Conservation (phyloP, 1,140 invertebrate species). For the Brachionus angularis region DNA sequence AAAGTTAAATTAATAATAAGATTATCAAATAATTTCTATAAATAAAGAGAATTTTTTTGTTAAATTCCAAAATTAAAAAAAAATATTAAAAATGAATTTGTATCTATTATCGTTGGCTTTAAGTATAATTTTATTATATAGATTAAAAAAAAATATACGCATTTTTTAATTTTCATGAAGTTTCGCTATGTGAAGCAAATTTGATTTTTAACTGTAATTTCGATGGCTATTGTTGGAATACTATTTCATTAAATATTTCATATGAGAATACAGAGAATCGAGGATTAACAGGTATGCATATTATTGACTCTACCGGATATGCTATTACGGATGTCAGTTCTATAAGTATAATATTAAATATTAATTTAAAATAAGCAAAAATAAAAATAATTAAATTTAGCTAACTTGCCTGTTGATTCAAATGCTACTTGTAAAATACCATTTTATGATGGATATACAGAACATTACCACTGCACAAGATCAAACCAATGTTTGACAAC, state of each 20-base stretch:
- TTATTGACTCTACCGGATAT: no score
- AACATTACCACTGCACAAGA: neutral
- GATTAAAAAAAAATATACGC: no score
- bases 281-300: no score
- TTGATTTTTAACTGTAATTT: conserved; percentile 1
- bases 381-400: neutral
- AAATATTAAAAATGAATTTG: no score
- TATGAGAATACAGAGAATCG: no score
- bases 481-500: neutral
- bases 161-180: no score
- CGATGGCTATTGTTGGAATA: neutral
- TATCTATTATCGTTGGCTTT: no score
- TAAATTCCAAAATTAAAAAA: no score
- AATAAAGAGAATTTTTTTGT: no score
- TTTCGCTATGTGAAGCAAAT: neutral
- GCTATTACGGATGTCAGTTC: neutral
- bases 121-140: no score
- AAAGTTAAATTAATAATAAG: neutral
- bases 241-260: no score
- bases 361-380: neutral
- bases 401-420: neutral
- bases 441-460: neutral
- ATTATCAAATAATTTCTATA: neutral
- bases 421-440: neutral
- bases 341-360: neutral